Evolutionary conservation across 2,797 vertebrate species (phyloP).

Genomic region (Danio kyathit): DNA sequence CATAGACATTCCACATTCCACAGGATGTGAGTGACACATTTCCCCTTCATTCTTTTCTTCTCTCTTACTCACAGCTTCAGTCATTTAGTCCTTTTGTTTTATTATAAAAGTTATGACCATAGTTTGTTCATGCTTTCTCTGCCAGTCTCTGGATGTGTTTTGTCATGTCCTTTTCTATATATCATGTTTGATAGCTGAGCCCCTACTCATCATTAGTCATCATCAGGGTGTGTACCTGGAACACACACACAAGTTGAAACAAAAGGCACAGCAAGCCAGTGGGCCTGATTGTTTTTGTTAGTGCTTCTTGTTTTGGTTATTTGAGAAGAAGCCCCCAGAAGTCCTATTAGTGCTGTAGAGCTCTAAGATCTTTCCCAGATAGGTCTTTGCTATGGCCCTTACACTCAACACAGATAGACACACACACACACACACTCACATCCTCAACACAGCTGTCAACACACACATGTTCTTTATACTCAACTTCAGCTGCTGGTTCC

Average conservation of each 20-base stretch:
- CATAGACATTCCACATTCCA: slow-evolving; percentile 69
- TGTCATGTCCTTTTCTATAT: slow-evolving; percentile 56
- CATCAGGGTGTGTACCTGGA: slow-evolving; percentile 39
- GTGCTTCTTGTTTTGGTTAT: slow-evolving; percentile 59
- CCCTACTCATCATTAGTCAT: slow-evolving; percentile 54
- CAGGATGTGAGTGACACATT: slow-evolving; percentile 64
- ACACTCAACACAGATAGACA: neutral
- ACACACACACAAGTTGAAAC: slow-evolving; percentile 37
- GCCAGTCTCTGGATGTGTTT: slow-evolving; percentile 46
- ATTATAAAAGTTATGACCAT: neutral
- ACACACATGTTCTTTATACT: slow-evolving; percentile 35
- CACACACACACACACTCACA: neutral
- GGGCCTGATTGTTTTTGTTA: slow-evolving; percentile 34
- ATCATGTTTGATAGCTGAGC: slow-evolving; percentile 59
- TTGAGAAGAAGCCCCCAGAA: slow-evolving; percentile 52
- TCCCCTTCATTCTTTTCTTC: neutral
- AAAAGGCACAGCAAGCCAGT: slow-evolving; percentile 40
- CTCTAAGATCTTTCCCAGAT: slow-evolving; percentile 24
- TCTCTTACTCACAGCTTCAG: slow-evolving; percentile 14
- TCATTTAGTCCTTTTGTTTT: slow-evolving; percentile 13
- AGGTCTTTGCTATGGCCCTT: neutral
- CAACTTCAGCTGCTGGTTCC: slow-evolving; percentile 40
- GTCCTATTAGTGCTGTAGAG: slow-evolving; percentile 40
- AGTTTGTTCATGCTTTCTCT: neutral
- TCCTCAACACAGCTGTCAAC: slow-evolving; percentile 37